A percentile compares a stretch with the other conserved stretches of the same genome.
Evolutionary conservation across 1,140 invertebrate species (phyloP).

Genomic region (Reticulitermes speratus): DNA sequence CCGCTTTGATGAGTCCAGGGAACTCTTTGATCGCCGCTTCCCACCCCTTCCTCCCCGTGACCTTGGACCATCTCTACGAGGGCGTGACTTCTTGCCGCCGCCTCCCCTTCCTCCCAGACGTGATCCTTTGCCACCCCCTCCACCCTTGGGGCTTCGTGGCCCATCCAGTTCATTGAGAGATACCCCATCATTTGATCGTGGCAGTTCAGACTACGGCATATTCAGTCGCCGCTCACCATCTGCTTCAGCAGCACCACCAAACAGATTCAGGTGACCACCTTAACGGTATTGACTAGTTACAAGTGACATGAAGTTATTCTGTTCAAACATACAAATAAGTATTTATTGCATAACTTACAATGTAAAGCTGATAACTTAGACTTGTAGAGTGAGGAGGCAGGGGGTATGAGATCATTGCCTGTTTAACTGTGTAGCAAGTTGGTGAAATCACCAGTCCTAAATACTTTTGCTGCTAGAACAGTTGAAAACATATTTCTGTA

Average conservation of each 20-base stretch:
- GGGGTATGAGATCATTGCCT: no score
- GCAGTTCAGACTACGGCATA: conserved; percentile 71
- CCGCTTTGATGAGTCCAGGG: conserved; percentile 68
- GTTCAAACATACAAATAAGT: no score
- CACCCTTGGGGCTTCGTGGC: conserved; percentile 50
- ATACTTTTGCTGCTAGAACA: no score
- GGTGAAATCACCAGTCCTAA: no score
- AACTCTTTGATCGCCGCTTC: conserved; percentile 76
- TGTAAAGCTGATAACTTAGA: no score
- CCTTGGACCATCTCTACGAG: conserved; percentile 58
- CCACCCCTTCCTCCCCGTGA: conserved; percentile 60
- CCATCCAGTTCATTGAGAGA: conserved; percentile 43
- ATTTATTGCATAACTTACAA: no score
- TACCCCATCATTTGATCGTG: conserved; percentile 38
- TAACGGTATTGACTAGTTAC: background rate
- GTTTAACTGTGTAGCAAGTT: no score
- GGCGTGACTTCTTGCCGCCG: conserved; percentile 63
- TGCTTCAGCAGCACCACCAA: conserved; percentile 48
- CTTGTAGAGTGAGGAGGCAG: no score
- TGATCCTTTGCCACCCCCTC: conserved; percentile 46
- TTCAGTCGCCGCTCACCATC: conserved; percentile 78
- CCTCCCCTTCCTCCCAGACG: conserved; percentile 58
- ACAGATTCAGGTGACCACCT: conserved; percentile 52
- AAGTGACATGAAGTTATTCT: no score
- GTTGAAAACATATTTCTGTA: no score